Evolutionary conservation across 2,888 invertebrate species (phyloP), one percentile per base, ranked within the genome.

Genomic region (Gisinianus flammeolus): DNA sequence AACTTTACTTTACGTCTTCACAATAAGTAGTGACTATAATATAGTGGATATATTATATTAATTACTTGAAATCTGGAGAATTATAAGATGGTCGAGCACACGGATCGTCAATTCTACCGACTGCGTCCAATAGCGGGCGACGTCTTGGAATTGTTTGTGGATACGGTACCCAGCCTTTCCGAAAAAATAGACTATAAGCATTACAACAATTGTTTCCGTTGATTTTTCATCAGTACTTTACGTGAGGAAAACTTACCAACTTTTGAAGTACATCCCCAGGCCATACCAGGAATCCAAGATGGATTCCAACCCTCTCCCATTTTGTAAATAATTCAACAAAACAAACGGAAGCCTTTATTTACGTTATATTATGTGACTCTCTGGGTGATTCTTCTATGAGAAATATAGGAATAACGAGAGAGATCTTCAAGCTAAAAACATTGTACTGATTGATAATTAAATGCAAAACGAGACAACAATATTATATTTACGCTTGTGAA

Each of bases 61-160:
- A 35, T 26, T 69, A 82, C 83, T 66, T 74, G 72, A 80, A 83
- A 31, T 83, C 78, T 12, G 84, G 84, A 54, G 81, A 26, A 67
- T 75, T 33, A 33, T 78, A 78, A 35, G 78, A 69, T n/a, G 84
- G 84, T 4, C 81, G 76, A 52, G 79, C 83, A 77, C 84, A 84
- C n/a, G 84, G 84, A 62, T 84, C 84, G 70, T 84, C 84, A 26
- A 69, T 81, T 28, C 82, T 33, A 26, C 82, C 81, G 0, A 81
- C 82, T 10, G 82, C 70, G 66, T 84, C 84, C 52, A 83, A 62
- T 0, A 83, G 79, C 0, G 84, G 79, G 79, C 83, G 81, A 2
- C 84, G 69, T 31, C 84, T 73, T 10, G 84, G 80, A 24, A 82
- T 78, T 12, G 81, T 67, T 66, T 76, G 77, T 10, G 84, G 83